A percentile compares a stretch with the other conserved stretches of the same genome.
Conservation (phyloP, 2,113 vertebrate species). For the Willisornis vidua region DNA sequence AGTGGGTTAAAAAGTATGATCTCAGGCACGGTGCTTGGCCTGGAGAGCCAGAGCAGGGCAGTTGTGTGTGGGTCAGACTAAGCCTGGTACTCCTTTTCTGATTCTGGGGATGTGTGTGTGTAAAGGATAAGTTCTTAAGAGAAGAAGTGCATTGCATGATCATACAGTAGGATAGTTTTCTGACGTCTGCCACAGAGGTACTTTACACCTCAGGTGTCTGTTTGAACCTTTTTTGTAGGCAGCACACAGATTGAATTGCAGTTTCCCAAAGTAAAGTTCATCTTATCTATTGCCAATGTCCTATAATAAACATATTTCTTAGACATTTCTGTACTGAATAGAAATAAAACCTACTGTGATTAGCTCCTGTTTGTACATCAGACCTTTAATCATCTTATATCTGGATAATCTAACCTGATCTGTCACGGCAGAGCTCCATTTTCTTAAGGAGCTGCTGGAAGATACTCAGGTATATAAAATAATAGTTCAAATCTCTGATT, state of each 20-base stretch:
- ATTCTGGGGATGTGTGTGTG: neutral
- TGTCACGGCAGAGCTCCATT: neutral
- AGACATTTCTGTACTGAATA: neutral
- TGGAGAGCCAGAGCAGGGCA: neutral
- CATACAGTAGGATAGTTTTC: neutral
- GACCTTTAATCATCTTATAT: neutral
- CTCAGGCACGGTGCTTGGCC: neutral
- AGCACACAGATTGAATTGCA: neutral
- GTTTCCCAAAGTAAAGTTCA: neutral
- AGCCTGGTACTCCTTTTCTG: neutral
- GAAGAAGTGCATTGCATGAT: neutral
- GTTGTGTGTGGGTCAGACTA: neutral
- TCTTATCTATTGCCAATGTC: neutral
- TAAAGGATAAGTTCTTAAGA: neutral
- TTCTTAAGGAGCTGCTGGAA: neutral
- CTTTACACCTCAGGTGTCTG: neutral
- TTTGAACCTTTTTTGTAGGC: neutral
- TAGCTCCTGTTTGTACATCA: neutral
- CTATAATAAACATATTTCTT: neutral
- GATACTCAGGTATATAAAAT: neutral
- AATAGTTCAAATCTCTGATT: neutral
- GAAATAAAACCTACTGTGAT: neutral
- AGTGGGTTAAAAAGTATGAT: rapidly evolving
- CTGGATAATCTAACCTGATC: neutral
- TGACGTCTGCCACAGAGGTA: neutral